These are phyloP conservation scores for Myotis davidii DNA, from an alignment of 2,113 vertebrate species.

Conservation along the genomic window DNA sequence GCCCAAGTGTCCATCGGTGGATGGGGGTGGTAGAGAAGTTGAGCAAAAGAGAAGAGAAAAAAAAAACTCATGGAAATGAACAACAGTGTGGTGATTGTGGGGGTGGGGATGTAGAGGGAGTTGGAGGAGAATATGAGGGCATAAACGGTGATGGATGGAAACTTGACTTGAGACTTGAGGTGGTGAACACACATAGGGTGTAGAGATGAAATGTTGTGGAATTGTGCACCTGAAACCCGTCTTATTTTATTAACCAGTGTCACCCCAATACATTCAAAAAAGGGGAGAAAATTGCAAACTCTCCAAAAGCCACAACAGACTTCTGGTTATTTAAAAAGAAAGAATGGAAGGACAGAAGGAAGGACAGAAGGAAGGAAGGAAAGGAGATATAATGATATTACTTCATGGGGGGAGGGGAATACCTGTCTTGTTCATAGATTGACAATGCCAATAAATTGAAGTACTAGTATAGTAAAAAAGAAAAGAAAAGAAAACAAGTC, in stretches of 20 bases:
- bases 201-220: too few relatives aligned
- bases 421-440: constrained; percentile 57
- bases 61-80: neutral
- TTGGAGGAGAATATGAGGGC: neutral
- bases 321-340: neutral
- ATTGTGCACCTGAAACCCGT: neutral
- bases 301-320: neutral
- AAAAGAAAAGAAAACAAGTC: neutral
- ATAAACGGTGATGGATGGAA: too few relatives aligned
- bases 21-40: neutral
- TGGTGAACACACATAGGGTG: too few relatives aligned
- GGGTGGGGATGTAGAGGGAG: neutral
- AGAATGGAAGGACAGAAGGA: neutral
- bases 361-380: too few relatives aligned
- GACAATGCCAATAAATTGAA: constrained; percentile 82
- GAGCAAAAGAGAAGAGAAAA: neutral
- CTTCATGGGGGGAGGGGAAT: neutral
- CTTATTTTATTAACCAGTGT: neutral
- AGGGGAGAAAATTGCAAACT: neutral
- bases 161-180: too few relatives aligned
- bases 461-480: neutral
- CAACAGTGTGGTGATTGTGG: neutral
- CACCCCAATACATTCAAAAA: neutral
- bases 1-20: neutral
- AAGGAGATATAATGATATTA: neutral